phyloP scores from a whole-genome alignment of 2,113 vertebrate genomes.

The Phaethon lepturus region DNA sequence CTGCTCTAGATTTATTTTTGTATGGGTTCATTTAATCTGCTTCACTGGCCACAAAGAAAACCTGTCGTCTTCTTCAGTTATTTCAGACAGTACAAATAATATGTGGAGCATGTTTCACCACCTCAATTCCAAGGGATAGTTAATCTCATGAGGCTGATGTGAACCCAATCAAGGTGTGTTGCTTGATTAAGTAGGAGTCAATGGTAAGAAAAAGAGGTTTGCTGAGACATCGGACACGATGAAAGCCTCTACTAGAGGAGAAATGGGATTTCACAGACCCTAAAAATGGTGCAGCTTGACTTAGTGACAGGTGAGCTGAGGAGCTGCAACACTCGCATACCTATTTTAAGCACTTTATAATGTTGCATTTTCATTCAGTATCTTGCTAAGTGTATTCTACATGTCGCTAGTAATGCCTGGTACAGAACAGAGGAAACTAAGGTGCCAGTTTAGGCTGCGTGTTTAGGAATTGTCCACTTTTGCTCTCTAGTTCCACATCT shows the following conservation, averaged over 20 bases:
- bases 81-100: not conserved
- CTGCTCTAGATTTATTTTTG: slow-evolving; percentile 18
- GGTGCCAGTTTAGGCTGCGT: not conserved
- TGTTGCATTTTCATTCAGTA: not conserved
- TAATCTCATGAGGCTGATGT: not conserved
- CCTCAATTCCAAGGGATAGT: fast-evolving
- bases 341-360: not conserved
- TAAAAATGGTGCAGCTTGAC: not conserved
- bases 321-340: not conserved
- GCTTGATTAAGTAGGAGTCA: not conserved
- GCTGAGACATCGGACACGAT: not conserved
- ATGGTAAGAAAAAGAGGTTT: not conserved
- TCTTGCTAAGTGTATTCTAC: not conserved
- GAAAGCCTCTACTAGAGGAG: not conserved
- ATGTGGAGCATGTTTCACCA: not conserved
- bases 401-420: not conserved
- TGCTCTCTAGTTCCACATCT: not conserved
- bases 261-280: not conserved
- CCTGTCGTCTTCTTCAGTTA: not conserved
- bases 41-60: not conserved
- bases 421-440: not conserved
- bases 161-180: not conserved
- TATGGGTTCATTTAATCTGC: not conserved
- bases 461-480: not conserved
- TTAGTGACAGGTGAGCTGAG: not conserved